phyloP scores from a whole-genome alignment of 2,797 vertebrate genomes.

The Semaprochilodus insignis region DNA sequence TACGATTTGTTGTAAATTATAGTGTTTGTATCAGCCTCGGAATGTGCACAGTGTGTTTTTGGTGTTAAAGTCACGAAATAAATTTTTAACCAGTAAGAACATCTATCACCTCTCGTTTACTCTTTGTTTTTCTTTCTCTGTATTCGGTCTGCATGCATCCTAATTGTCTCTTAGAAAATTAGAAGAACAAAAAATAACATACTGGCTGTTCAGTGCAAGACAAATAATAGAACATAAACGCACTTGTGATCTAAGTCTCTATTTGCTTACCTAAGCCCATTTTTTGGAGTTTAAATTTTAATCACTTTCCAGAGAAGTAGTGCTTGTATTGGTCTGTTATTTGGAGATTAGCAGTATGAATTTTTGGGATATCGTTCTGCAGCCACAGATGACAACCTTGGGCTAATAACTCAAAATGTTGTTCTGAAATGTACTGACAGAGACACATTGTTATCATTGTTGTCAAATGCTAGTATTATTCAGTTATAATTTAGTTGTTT shows the following conservation, averaged over 20 bases:
- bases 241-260: constrained; percentile 52
- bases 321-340: neutral
- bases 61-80: neutral
- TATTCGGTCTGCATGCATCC: neutral
- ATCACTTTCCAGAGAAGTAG: neutral
- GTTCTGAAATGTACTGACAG: neutral
- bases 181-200: constrained; percentile 6
- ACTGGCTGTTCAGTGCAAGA: neutral
- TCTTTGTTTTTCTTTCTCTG: neutral
- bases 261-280: constrained; percentile 60
- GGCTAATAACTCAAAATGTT: neutral
- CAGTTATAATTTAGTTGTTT: too few species aligned
- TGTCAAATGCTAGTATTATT: neutral
- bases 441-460: neutral
- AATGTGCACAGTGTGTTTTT: neutral
- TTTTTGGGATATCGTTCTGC: neutral
- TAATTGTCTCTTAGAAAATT: neutral
- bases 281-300: constrained; percentile 18
- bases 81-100: neutral
- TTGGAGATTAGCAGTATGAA: neutral
- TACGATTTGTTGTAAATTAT: neutral
- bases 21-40: neutral
- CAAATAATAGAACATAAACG: neutral
- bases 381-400: neutral
- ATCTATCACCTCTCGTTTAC: neutral